Conservation (phyloP, 2,797 vertebrate genomes). For the Semaprochilodus insignis region DNA sequence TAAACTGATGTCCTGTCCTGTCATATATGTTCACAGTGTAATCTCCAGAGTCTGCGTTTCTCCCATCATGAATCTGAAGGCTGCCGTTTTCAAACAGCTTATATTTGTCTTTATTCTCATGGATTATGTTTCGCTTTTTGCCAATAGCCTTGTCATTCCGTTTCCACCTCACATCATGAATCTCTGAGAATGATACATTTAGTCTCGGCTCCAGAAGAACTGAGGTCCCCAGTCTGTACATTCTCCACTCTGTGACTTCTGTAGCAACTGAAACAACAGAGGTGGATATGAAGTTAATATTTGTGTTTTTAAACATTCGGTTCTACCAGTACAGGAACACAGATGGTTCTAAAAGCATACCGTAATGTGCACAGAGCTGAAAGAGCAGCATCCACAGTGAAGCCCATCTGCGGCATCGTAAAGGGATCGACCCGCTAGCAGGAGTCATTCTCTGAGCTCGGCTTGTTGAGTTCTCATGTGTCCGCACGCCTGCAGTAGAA, state of each 20-base stretch:
- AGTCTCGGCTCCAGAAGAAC: neutral
- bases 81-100: neutral
- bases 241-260: no score
- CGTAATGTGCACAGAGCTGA: neutral
- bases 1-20: neutral
- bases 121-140: neutral
- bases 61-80: neutral
- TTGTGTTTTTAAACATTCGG: no score
- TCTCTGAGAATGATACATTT: neutral
- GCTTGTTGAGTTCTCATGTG: neutral
- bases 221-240: neutral
- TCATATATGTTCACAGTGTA: neutral
- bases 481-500: neutral
- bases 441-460: neutral
- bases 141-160: neutral
- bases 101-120: neutral
- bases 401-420: neutral
- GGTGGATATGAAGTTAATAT: neutral
- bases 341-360: neutral
- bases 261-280: neutral
- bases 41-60: neutral
- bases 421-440: no score
- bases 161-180: neutral
- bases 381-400: neutral
- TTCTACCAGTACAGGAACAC: no score